Evolutionary conservation across 2,888 invertebrate species (phyloP).

Genomic region (Griposia aprilina): DNA sequence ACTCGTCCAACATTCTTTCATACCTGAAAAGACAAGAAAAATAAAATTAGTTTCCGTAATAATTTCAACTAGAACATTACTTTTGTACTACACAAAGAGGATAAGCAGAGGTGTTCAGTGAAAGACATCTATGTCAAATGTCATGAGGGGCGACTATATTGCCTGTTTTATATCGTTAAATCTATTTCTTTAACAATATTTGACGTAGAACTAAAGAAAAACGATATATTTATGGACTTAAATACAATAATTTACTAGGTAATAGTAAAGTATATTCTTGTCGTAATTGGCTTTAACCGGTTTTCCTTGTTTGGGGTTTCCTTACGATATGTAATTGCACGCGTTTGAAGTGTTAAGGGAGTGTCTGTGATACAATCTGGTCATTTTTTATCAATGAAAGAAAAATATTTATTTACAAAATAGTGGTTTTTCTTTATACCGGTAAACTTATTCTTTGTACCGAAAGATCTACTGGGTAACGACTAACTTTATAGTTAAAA

Average conservation of each 20-base stretch:
- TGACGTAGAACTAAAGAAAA: neutral
- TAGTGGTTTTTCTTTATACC: neutral
- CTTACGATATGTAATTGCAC: slow-evolving; percentile 12
- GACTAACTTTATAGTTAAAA: too few species aligned
- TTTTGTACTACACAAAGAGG: neutral
- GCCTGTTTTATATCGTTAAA: neutral
- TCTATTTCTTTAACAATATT: neutral
- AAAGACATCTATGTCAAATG: neutral
- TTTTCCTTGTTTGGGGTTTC: slow-evolving; percentile 40
- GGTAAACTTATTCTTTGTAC: too few species aligned
- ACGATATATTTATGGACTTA: neutral
- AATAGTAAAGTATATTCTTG: slow-evolving; percentile 1
- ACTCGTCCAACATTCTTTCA: slow-evolving; percentile 12
- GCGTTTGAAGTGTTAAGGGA: neutral
- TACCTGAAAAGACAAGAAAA: slow-evolving; percentile 24
- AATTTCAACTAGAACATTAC: neutral
- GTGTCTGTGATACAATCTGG: too few species aligned
- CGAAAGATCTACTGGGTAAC: neutral
- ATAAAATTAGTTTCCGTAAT: neutral
- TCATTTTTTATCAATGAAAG: too few species aligned
- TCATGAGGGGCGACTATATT: neutral
- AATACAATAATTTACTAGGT: neutral
- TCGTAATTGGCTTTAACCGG: slow-evolving; percentile 1
- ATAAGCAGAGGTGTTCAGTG: neutral
- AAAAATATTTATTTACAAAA: slow-evolving; percentile 8